Percentiles rank a stretch among this genome's conserved stretches.
Conservation (phyloP, 2,113 vertebrate genomes). For the Oreotrochilus melanogaster region DNA sequence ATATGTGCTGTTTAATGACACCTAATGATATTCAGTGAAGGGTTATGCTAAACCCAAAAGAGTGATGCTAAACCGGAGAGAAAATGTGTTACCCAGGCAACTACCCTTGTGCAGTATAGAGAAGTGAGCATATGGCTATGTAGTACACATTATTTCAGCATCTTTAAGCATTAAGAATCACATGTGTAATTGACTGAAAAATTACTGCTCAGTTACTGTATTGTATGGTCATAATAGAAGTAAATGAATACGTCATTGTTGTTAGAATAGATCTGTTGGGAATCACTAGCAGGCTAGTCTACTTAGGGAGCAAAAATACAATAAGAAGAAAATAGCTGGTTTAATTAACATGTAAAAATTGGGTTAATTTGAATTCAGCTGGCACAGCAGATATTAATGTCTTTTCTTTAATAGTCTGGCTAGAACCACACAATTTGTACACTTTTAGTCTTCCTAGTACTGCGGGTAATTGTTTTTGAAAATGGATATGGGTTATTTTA, state of each 20-base stretch:
- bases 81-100: slow-evolving; percentile 91
- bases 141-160: slow-evolving; percentile 91
- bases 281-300: slow-evolving; percentile 89
- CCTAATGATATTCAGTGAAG: slow-evolving; percentile 95
- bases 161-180: slow-evolving; percentile 90
- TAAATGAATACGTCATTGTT: slow-evolving; percentile 95
- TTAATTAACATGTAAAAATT: slow-evolving; percentile 90
- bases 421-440: slow-evolving; percentile 62
- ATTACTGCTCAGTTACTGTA: slow-evolving; percentile 95
- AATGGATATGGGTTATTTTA: slow-evolving; percentile 62
- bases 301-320: slow-evolving; percentile 91
- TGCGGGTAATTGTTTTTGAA: slow-evolving; percentile 63
- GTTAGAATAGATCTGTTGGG: slow-evolving; percentile 93
- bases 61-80: slow-evolving; percentile 89
- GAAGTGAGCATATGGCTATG: slow-evolving; percentile 89
- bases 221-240: slow-evolving; percentile 94
- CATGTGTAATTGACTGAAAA: slow-evolving; percentile 95
- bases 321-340: slow-evolving; percentile 90
- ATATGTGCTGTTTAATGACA: slow-evolving; percentile 97
- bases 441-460: slow-evolving; percentile 59
- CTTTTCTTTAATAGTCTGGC: slow-evolving; percentile 67
- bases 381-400: slow-evolving; percentile 81
- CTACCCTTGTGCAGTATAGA: slow-evolving; percentile 85
- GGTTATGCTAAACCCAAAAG: slow-evolving; percentile 85
- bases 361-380: slow-evolving; percentile 88